Conservation (phyloP, 2,888 invertebrate species). For the Thera obeliscata region DNA sequence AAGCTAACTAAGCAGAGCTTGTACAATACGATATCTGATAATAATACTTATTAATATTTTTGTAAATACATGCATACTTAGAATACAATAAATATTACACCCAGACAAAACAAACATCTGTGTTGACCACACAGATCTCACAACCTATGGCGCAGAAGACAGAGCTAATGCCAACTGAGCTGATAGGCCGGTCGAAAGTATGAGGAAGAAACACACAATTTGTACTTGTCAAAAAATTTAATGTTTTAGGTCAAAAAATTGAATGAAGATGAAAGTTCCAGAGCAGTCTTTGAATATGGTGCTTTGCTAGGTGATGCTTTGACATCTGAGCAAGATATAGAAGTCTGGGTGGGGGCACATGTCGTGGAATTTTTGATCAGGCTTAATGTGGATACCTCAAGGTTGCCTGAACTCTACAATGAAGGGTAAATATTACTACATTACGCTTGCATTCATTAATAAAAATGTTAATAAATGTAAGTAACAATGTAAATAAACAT, state of each 20-base stretch:
- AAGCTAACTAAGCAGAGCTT: no score
- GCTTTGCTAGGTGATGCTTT: slow-evolving; percentile 83
- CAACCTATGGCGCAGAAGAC: no score
- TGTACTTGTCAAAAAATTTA: neutral
- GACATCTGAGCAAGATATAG: slow-evolving; percentile 85
- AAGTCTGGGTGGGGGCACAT: slow-evolving; percentile 86
- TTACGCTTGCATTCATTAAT: no score
- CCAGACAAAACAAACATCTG: no score
- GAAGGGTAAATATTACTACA: slow-evolving; percentile 65
- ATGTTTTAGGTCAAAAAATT: slow-evolving; percentile 69
- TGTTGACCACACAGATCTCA: no score
- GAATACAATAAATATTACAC: no score
- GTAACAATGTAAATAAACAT: neutral
- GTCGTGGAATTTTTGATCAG: slow-evolving; percentile 86
- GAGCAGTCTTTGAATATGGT: slow-evolving; percentile 86
- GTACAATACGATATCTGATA: no score
- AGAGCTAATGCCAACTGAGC: no score
- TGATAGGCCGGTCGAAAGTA: neutral
- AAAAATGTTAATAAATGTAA: neutral
- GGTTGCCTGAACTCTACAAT: slow-evolving; percentile 83
- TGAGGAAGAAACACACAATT: neutral
- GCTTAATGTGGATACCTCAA: slow-evolving; percentile 86
- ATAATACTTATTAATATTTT: no score
- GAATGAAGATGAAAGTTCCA: slow-evolving; percentile 80
- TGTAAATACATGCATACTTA: no score